phyloP scores from a whole-genome alignment of 1,140 invertebrate species.

The Drosophila quadrilineata region DNA sequence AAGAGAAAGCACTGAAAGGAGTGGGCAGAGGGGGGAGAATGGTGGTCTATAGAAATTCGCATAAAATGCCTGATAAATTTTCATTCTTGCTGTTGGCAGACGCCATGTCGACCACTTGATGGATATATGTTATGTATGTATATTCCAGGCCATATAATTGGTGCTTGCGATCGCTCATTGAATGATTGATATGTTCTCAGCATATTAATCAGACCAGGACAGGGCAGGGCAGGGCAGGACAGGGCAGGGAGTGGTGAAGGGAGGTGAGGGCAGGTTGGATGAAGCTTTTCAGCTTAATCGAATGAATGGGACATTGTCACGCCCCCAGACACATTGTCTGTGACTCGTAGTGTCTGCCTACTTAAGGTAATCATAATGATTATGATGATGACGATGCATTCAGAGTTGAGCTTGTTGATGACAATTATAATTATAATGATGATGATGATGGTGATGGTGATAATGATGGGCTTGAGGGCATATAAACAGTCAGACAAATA shows the following conservation, averaged over 20 bases:
- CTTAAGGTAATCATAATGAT: not conserved
- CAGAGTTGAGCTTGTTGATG: no score
- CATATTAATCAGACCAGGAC: constrained; percentile 10
- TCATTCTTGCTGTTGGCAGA: constrained; percentile 50
- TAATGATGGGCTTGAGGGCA: not conserved
- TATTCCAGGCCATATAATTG: constrained; percentile 36
- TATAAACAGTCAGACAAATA: not conserved
- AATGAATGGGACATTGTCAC: constrained; percentile 26
- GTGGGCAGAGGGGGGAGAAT: not conserved
- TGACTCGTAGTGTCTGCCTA: constrained; percentile 1
- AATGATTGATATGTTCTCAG: constrained; percentile 33
- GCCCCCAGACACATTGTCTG: not conserved
- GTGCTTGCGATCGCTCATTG: constrained; percentile 16
- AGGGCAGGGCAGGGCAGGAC: no score
- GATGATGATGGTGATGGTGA: constrained; percentile 3
- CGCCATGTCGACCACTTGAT: constrained; percentile 34
- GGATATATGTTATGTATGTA: constrained; percentile 29
- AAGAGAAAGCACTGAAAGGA: no score
- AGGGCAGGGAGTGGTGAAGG: no score
- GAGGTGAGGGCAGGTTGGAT: not conserved
- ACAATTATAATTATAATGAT: not conserved
- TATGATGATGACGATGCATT: not conserved
- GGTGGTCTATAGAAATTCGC: constrained; percentile 32
- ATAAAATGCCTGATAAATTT: constrained; percentile 62
- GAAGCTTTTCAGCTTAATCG: constrained; percentile 2